Evolutionary conservation across 1,140 invertebrate species (phyloP).

Genomic region (Cydia splendana): DNA sequence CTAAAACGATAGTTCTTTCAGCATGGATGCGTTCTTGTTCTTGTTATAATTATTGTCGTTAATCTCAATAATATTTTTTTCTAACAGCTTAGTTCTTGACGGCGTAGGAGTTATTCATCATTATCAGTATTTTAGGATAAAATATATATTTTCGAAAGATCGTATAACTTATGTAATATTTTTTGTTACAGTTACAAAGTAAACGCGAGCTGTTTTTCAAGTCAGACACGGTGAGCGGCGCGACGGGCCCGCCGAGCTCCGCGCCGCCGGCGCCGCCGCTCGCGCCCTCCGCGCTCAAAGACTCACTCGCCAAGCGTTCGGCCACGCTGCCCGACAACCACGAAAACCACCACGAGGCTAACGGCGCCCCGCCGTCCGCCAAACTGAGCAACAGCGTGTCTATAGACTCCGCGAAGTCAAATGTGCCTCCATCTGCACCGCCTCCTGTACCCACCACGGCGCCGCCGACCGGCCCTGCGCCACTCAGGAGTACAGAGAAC

Average conservation of each 20-base stretch:
- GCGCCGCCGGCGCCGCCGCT: slow-evolving; percentile 68
- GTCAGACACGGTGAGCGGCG: slow-evolving; percentile 73
- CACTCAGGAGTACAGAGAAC: slow-evolving; percentile 72
- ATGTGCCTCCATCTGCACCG: slow-evolving; percentile 62
- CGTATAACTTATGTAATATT: slow-evolving; percentile 39
- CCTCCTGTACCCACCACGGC: slow-evolving; percentile 61
- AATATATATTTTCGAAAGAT: neutral
- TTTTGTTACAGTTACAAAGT: slow-evolving; percentile 84
- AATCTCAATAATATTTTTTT: no score
- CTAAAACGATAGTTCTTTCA: no score
- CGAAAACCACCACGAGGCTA: slow-evolving; percentile 69
- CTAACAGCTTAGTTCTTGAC: no score
- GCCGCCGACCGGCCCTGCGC: slow-evolving; percentile 63
- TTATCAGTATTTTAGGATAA: no score
- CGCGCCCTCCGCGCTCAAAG: slow-evolving; percentile 65
- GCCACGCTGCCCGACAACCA: slow-evolving; percentile 65
- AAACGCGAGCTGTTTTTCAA: slow-evolving; percentile 91
- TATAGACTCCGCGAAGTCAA: slow-evolving; percentile 74
- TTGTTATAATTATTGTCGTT: no score
- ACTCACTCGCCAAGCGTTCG: slow-evolving; percentile 70
- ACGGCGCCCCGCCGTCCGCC: slow-evolving; percentile 53
- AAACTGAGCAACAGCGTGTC: slow-evolving; percentile 71
- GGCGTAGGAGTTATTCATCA: neutral
- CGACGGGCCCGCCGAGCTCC: slow-evolving; percentile 60
- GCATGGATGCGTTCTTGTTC: no score